phyloP scores from a whole-genome alignment of 2,113 vertebrate genomes.

The Lagopus muta region DNA sequence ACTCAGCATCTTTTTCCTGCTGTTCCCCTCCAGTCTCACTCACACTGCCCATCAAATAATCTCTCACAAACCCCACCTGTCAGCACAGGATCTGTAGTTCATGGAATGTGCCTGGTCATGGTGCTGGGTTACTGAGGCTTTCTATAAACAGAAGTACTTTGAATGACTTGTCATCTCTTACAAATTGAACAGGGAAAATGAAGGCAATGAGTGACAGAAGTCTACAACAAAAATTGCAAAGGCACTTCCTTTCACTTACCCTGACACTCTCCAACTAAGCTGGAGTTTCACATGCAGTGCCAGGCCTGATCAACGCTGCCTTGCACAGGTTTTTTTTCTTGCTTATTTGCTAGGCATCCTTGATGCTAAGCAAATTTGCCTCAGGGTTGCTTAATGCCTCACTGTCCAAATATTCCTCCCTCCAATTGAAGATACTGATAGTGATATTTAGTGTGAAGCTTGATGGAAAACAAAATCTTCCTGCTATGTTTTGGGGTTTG shows the following conservation, averaged over 20 bases:
- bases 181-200: constrained; percentile 38
- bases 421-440: neutral
- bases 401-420: neutral
- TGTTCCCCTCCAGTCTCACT: constrained; percentile 27
- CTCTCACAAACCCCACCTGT: constrained; percentile 60
- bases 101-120: constrained; percentile 49
- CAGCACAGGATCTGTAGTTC: constrained; percentile 60
- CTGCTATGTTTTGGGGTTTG: neutral
- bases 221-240: constrained; percentile 64
- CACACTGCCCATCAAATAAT: constrained; percentile 56
- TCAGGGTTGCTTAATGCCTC: neutral
- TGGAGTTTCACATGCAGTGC: constrained; percentile 15
- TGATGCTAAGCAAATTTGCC: neutral
- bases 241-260: constrained; percentile 41
- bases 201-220: constrained; percentile 56
- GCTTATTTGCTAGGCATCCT: neutral
- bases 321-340: neutral
- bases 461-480: neutral
- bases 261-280: constrained; percentile 32
- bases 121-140: constrained; percentile 55
- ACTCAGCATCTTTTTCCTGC: neutral
- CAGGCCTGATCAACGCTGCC: constrained; percentile 17
- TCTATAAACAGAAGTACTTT: constrained; percentile 63
- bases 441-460: neutral
- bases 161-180: constrained; percentile 66